A percentile compares a stretch with the other conserved stretches of the same genome.
Evolutionary conservation across 2,113 vertebrate genomes (phyloP).

Genomic region (Regulus satrapa): DNA sequence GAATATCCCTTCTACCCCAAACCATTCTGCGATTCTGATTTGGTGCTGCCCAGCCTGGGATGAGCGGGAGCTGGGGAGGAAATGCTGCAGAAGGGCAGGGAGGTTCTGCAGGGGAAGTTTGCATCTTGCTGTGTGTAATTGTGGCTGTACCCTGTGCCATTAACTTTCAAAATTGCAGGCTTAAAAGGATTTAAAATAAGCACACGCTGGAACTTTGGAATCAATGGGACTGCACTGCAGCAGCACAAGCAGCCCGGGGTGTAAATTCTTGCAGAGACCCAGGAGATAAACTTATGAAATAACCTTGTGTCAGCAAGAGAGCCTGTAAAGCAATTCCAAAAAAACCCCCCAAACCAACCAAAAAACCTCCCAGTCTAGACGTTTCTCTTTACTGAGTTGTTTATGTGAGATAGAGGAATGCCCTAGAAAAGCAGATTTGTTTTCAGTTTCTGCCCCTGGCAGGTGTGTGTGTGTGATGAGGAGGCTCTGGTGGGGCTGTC

Average conservation of each 20-base stretch:
- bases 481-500: not conserved
- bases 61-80: accelerated
- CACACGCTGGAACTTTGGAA: not conserved
- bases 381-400: not conserved
- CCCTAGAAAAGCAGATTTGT: conserved; percentile 33
- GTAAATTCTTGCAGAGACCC: not conserved
- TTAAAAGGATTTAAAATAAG: conserved; percentile 27
- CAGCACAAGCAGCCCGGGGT: not conserved
- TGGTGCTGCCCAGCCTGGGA: not conserved
- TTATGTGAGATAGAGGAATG: conserved; percentile 21
- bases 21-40: accelerated
- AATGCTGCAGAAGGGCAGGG: not conserved
- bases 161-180: conserved; percentile 38
- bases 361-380: not conserved
- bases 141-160: conserved; percentile 14
- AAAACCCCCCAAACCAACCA: not conserved
- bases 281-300: conserved; percentile 17
- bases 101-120: not conserved
- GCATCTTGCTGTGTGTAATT: not conserved
- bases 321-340: not conserved
- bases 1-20: not conserved
- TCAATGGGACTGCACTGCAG: not conserved
- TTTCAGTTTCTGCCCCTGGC: not conserved
- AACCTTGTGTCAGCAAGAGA: not conserved
- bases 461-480: not conserved